Percentiles rank a stretch among this genome's conserved stretches.
Conservation (phyloP, 2,888 invertebrate species). For the Nudaria mundana region DNA sequence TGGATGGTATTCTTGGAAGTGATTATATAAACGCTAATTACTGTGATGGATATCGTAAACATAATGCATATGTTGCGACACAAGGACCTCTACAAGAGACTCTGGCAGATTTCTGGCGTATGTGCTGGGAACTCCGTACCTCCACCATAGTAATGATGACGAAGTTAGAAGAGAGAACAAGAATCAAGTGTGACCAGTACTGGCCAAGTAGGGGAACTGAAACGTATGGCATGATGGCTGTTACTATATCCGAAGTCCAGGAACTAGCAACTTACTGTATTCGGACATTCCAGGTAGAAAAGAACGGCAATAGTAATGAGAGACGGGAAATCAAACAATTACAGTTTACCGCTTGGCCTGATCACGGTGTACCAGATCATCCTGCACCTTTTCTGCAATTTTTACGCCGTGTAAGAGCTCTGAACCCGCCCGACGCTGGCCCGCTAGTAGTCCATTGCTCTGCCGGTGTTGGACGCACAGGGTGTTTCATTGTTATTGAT, state of each 20-base stretch:
- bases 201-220: conserved; percentile 98
- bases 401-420: conserved; percentile 93
- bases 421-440: conserved; percentile 96
- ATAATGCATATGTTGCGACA: conserved; percentile 99
- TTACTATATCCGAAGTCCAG: conserved; percentile 96
- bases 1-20: conserved; percentile 93
- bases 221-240: conserved; percentile 96
- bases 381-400: conserved; percentile 99
- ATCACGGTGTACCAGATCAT: conserved; percentile 99
- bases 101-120: conserved; percentile 98
- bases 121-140: conserved; percentile 99
- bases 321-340: conserved; percentile 97
- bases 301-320: conserved; percentile 87
- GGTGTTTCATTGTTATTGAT: conserved; percentile 99
- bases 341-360: conserved; percentile 99
- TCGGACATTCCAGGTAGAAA: conserved; percentile 95
- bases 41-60: conserved; percentile 99
- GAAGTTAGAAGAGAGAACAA: conserved; percentile 96
- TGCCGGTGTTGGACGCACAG: conserved; percentile 95
- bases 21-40: conserved; percentile 99
- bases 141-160: conserved; percentile 99
- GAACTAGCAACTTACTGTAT: conserved; percentile 99
- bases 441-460: conserved; percentile 97
- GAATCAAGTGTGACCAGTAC: conserved; percentile 98
- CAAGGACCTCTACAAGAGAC: conserved; percentile 99